phyloP scores from a whole-genome alignment of 2,113 vertebrate species.

The Nibea coibor region DNA sequence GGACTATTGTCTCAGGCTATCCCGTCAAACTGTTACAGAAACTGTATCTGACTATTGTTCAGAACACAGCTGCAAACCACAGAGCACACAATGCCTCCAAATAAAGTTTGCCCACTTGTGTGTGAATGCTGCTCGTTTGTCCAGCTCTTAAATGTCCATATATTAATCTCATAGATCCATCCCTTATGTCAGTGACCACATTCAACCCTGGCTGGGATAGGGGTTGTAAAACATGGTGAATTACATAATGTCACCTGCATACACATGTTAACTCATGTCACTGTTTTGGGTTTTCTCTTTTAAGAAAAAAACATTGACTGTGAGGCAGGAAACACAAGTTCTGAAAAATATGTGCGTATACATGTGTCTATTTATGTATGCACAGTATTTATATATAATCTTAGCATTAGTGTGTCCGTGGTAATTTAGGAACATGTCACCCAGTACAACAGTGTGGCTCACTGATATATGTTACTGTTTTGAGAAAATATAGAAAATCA shows the following conservation, averaged over 20 bases:
- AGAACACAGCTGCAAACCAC: too few relatives aligned
- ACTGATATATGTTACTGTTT: not conserved
- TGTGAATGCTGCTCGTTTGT: not conserved
- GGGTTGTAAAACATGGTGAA: not conserved
- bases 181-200: not conserved
- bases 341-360: not conserved
- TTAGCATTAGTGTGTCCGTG: not conserved
- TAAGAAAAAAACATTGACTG: not conserved
- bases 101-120: too few relatives aligned
- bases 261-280: not conserved
- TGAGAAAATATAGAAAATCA: not conserved
- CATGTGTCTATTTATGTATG: not conserved
- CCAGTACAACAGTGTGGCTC: not conserved
- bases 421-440: not conserved
- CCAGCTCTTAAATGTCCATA: not conserved
- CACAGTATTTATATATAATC: too few relatives aligned
- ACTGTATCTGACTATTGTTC: too few relatives aligned
- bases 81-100: too few relatives aligned
- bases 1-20: too few relatives aligned
- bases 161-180: not conserved
- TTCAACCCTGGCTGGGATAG: not conserved
- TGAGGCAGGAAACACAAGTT: not conserved
- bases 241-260: too few relatives aligned
- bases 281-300: not conserved
- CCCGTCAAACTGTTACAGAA: too few relatives aligned